phyloP scores from a whole-genome alignment of 2,888 invertebrate genomes.

The Melipona beecheii region DNA sequence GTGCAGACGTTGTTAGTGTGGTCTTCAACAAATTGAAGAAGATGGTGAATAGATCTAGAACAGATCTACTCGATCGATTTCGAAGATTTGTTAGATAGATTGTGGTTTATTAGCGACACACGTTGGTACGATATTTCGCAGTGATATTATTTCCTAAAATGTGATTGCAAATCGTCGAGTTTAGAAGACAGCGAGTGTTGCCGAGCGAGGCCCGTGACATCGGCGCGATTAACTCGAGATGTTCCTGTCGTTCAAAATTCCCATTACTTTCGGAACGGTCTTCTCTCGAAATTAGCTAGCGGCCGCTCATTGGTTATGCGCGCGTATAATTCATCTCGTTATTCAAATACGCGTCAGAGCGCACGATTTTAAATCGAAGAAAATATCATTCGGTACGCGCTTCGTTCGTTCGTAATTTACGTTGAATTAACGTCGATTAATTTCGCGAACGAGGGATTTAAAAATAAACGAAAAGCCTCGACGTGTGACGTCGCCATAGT shows the following conservation, averaged over 20 bases:
- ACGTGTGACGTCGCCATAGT: neutral
- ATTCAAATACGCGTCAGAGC: neutral
- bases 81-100: slow-evolving; percentile 30
- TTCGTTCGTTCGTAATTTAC: neutral
- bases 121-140: slow-evolving; percentile 40
- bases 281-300: slow-evolving; percentile 10
- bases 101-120: slow-evolving; percentile 40
- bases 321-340: slow-evolving; percentile 6
- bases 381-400: neutral
- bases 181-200: slow-evolving; percentile 17
- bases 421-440: neutral
- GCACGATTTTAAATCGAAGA: neutral
- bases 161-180: neutral
- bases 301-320: neutral
- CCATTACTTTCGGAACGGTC: too few relatives aligned
- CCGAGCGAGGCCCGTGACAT: neutral
- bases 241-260: neutral
- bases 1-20: neutral
- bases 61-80: too few relatives aligned
- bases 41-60: too few relatives aligned
- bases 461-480: neutral
- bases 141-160: neutral
- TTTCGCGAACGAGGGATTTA: neutral
- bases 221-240: slow-evolving; percentile 11
- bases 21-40: neutral